These are phyloP conservation scores for Calephelis virginiensis DNA, from an alignment of 1,140 invertebrate genomes.

Conservation along the genomic window DNA sequence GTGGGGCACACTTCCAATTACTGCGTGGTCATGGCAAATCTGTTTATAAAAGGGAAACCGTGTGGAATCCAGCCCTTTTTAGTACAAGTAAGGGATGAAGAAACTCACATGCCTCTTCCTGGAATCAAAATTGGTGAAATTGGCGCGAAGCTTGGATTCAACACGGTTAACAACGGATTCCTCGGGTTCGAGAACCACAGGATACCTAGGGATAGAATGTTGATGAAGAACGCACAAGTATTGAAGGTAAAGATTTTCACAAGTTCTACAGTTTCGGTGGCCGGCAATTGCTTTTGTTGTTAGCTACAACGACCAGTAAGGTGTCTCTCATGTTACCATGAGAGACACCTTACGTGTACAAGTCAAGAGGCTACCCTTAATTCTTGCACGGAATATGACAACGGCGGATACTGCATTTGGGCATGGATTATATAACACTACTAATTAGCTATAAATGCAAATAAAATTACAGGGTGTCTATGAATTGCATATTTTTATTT, in stretches of 20 bases:
- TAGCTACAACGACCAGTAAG: too few relatives aligned
- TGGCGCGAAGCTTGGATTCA: conserved; percentile 94
- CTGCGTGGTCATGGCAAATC: conserved; percentile 92
- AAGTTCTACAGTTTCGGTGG: too few relatives aligned
- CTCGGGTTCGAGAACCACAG: conserved; percentile 91
- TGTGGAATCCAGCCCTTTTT: conserved; percentile 95
- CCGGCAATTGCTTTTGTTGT: too few relatives aligned
- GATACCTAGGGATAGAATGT: conserved; percentile 84
- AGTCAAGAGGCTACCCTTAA: too few relatives aligned
- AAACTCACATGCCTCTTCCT: conserved; percentile 90
- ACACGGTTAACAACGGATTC: conserved; percentile 94
- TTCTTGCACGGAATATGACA: too few relatives aligned
- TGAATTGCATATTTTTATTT: too few relatives aligned
- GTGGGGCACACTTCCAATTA: conserved; percentile 95
- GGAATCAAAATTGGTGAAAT: conserved; percentile 96
- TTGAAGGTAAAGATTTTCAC: conserved; percentile 73
- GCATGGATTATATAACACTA: too few relatives aligned
- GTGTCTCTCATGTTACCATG: too few relatives aligned
- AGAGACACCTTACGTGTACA: too few relatives aligned
- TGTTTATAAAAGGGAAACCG: conserved; percentile 89
- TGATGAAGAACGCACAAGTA: conserved; percentile 85
- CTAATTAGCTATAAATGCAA: too few relatives aligned
- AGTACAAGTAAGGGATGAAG: conserved; percentile 91
- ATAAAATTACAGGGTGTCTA: too few relatives aligned
- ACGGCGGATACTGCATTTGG: too few relatives aligned